These are phyloP conservation scores for Alethe diademata DNA, from an alignment of 2,113 vertebrate genomes.

Conservation along the genomic window DNA sequence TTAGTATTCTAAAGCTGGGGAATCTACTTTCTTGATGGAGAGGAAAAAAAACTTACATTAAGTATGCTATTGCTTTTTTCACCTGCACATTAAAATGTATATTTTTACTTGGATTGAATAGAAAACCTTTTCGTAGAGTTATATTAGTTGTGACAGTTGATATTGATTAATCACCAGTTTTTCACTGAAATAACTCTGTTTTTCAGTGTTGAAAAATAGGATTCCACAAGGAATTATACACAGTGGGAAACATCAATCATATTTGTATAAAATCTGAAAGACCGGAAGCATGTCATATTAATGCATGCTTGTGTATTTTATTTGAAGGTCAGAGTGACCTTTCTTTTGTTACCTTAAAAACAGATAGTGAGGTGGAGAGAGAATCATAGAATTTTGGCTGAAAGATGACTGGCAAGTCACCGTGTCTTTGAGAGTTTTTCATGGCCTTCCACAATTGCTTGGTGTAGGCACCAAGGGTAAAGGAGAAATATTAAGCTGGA, in stretches of 20 bases:
- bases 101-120: conserved; percentile 28
- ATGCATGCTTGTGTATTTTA: not conserved
- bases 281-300: not conserved
- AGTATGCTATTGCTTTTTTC: conserved; percentile 12
- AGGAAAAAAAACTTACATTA: not conserved
- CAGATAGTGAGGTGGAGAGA: not conserved
- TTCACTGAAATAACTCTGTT: conserved; percentile 26
- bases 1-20: conserved; percentile 35
- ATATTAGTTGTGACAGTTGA: conserved; percentile 65
- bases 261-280: not conserved
- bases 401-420: not conserved
- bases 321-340: not conserved
- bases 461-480: not conserved
- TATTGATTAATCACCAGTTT: conserved; percentile 59
- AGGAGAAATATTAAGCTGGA: not conserved
- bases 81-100: conserved; percentile 59
- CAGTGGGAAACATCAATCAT: not conserved
- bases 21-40: conserved; percentile 12
- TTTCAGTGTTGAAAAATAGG: conserved; percentile 41
- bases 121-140: conserved; percentile 46
- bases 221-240: not conserved
- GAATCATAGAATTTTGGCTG: not conserved
- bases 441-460: not conserved
- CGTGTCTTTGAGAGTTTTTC: not conserved
- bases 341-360: conserved; percentile 1